Percentiles rank a stretch among this genome's conserved stretches.
Conservation (phyloP, 2,888 invertebrate species). For the Apoda limacodes region DNA sequence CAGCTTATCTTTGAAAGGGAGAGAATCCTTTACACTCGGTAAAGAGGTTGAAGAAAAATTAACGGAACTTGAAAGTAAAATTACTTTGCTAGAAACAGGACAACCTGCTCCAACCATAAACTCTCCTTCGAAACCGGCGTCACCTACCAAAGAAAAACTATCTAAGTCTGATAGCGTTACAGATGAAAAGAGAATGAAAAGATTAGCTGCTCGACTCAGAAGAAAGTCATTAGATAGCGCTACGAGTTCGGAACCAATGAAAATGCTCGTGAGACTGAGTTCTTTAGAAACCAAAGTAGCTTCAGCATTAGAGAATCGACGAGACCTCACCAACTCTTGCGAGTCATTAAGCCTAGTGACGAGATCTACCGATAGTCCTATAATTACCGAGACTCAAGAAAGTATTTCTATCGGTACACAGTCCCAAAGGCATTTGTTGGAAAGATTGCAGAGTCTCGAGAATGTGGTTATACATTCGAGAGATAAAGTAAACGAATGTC, state of each 20-base stretch:
- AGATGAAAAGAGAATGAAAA: constrained; percentile 62
- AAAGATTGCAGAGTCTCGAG: constrained; percentile 72
- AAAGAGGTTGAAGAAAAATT: constrained; percentile 89
- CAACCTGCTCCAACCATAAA: constrained; percentile 53
- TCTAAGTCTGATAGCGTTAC: constrained; percentile 58
- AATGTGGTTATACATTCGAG: constrained; percentile 73
- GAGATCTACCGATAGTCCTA: constrained; percentile 46
- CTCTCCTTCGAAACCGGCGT: constrained; percentile 63
- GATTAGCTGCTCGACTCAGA: constrained; percentile 70
- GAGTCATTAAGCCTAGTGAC: constrained; percentile 65
- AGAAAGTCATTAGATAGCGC: constrained; percentile 84
- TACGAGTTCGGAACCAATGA: constrained; percentile 83
- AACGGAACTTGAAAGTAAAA: constrained; percentile 82
- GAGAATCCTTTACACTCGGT: constrained; percentile 82
- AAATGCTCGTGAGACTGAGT: constrained; percentile 80
- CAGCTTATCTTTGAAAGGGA: constrained; percentile 85
- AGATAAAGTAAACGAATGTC: constrained; percentile 76
- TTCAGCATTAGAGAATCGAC: constrained; percentile 61
- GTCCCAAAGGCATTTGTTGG: constrained; percentile 65
- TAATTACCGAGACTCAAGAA: constrained; percentile 37
- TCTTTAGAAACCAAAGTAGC: constrained; percentile 83
- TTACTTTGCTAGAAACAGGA: constrained; percentile 73
- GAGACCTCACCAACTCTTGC: constrained; percentile 64
- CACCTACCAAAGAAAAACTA: constrained; percentile 66
- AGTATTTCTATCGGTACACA: constrained; percentile 54